A percentile compares a stretch with the other conserved stretches of the same genome.
These are phyloP conservation scores for Enoplosus armatus DNA, from an alignment of 2,797 vertebrate genomes.

Conservation along the genomic window DNA sequence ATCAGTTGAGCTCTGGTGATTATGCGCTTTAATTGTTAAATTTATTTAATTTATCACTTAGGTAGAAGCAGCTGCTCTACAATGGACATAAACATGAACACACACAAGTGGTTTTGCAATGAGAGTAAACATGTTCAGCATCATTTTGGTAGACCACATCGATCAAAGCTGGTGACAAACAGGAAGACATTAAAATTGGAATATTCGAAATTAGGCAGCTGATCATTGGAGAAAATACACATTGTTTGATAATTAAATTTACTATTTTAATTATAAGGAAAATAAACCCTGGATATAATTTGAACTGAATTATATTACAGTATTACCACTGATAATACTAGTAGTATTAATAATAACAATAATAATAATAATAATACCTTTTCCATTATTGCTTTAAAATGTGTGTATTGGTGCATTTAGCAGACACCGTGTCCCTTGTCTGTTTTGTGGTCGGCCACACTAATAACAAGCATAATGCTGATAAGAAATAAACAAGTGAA, in stretches of 20 bases:
- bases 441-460: conserved; percentile 1
- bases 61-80: background rate
- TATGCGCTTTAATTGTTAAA: background rate
- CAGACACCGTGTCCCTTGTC: background rate
- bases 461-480: conserved; percentile 24
- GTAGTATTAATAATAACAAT: background rate
- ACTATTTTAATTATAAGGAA: no score
- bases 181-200: background rate
- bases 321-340: background rate
- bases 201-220: background rate
- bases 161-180: background rate
- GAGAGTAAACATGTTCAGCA: background rate
- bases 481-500: conserved; percentile 53
- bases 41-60: background rate
- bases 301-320: background rate
- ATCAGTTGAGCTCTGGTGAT: background rate
- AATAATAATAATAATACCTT: conserved; percentile 14
- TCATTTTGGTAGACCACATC: background rate
- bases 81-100: background rate
- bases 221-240: background rate
- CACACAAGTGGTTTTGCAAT: background rate
- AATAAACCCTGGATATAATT: background rate
- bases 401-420: background rate
- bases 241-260: background rate
- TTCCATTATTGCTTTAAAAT: background rate